Base-by-base conservation (phyloP, 2,888 invertebrate species). In the Isoperla grammatica region DNA sequence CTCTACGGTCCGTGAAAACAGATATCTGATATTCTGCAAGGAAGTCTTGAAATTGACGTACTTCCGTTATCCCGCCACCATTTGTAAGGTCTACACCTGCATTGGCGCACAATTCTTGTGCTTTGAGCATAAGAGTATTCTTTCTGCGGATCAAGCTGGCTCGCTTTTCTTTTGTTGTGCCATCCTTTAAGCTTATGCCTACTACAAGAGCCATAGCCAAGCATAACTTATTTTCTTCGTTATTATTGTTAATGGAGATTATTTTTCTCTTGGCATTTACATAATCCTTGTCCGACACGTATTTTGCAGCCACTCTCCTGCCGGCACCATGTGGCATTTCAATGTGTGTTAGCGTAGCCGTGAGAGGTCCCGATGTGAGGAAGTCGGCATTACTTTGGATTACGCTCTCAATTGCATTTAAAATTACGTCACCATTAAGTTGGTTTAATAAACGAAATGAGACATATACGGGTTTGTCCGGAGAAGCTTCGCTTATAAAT, bases 321-420 rank as follows among this genome's bases (percentile, higher is more conserved):
- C 8, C 13, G 15, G 23, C 45, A 17, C 54, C 54, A 3, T 17
- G 5, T 12, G 55, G 42, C 55, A 55, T 55, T 1, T 17, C 20
- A 4, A 54, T n/a, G 19, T 54, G 19, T 15, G 22, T 37, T 13
- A 54, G 42, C 1, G 17, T 29, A 39, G 22, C 43, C 11, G 17
- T 17, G 22, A 56, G 17, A 6, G 35, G 29, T 22, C 56, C 56
- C 17, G 13, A 29, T 23, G 17, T n/a, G 12, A 56, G 15, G 12
- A 56, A 56, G 12, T n/a, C 35, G 22, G 40, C 56, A 35, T 56
- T 56, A 11, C 43, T 45, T 13, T 56, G 56, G 15, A 56, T 15
- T 13, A 56, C 39, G n/a, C 22, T 40, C 13, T 56, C 45, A 39
- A 56, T 43, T 17, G 39, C 35, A 6, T 15, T 17, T 20, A 22